These are phyloP conservation scores for Sebastes nivosus DNA, from an alignment of 2,797 vertebrate species.

Conservation along the genomic window DNA sequence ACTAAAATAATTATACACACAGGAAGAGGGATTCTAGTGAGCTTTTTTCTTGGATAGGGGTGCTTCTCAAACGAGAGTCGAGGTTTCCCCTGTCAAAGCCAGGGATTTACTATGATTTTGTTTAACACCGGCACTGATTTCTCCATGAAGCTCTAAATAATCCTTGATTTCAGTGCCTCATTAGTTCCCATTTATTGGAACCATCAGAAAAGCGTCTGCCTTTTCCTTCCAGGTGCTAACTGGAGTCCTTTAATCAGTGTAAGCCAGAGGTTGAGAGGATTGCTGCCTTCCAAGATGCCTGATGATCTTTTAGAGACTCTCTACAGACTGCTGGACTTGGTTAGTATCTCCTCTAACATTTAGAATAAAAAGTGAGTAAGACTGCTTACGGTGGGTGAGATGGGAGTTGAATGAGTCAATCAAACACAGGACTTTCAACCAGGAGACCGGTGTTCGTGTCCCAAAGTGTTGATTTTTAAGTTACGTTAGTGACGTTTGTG, in stretches of 20 bases:
- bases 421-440: too few relatives aligned
- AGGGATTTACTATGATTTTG: background rate
- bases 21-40: background rate
- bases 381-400: too few relatives aligned
- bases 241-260: slow-evolving; percentile 64
- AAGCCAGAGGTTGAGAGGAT: slow-evolving; percentile 77
- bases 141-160: background rate
- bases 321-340: slow-evolving; percentile 86
- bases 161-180: background rate
- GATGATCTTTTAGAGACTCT: slow-evolving; percentile 82
- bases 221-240: slow-evolving; percentile 48
- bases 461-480: too few relatives aligned
- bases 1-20: background rate
- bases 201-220: background rate
- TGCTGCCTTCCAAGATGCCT: slow-evolving; percentile 79
- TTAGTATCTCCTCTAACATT: slow-evolving; percentile 53
- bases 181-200: background rate
- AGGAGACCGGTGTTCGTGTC: too few relatives aligned
- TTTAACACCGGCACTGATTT: too few relatives aligned
- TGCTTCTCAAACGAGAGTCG: background rate
- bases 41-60: background rate
- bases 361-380: too few relatives aligned
- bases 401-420: too few relatives aligned
- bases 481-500: too few relatives aligned
- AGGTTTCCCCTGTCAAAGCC: background rate